Percentiles rank a stretch among this genome's conserved stretches.
These are phyloP conservation scores for Tyria jacobaeae DNA, from an alignment of 2,888 invertebrate species.

Conservation along the genomic window DNA sequence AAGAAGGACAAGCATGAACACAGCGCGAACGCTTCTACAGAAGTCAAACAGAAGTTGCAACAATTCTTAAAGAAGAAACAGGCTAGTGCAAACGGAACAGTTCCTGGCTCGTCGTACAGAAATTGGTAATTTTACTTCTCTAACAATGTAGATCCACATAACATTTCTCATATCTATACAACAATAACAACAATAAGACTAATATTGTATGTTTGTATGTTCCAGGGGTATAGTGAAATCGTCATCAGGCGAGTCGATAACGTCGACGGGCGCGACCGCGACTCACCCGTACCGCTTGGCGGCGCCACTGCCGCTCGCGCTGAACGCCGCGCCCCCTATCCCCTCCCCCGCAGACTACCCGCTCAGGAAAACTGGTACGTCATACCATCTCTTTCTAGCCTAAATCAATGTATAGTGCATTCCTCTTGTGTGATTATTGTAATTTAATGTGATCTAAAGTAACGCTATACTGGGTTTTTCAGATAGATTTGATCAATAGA, in stretches of 20 bases:
- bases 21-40: constrained; percentile 98
- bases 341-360: constrained; percentile 91
- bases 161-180: too few species aligned
- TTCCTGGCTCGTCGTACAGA: constrained; percentile 90
- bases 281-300: constrained; percentile 91
- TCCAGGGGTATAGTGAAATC: constrained; percentile 89
- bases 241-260: constrained; percentile 88
- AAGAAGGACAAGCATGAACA: constrained; percentile 98
- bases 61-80: constrained; percentile 93
- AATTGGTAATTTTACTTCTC: constrained; percentile 88
- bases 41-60: constrained; percentile 98
- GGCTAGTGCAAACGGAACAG: constrained; percentile 90
- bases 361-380: constrained; percentile 96
- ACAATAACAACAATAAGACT: not conserved
- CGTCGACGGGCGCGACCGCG: constrained; percentile 84
- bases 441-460: constrained; percentile 1
- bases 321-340: constrained; percentile 71
- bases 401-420: constrained; percentile 26
- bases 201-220: not conserved
- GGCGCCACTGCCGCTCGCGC: constrained; percentile 82
- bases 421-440: constrained; percentile 28
- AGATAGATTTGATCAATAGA: not conserved
- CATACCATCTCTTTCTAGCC: not conserved
- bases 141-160: not conserved
- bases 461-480: not conserved